phyloP scores from a whole-genome alignment of 2,113 vertebrate genomes.

The Columba livia region DNA sequence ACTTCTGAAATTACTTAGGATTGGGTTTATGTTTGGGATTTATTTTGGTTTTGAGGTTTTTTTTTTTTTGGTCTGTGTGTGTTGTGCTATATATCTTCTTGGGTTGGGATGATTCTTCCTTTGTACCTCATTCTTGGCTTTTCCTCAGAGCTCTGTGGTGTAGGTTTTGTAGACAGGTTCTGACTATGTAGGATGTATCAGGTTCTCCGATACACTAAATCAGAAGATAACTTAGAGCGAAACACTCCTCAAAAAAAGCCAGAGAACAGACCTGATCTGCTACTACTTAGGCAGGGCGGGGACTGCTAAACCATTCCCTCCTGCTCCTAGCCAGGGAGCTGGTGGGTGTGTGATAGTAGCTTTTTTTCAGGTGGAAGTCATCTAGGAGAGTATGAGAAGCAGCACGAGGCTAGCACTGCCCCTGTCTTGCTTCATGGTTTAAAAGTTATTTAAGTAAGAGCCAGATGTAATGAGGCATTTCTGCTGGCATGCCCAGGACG shows the following conservation, averaged over 20 bases:
- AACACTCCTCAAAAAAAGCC: neutral
- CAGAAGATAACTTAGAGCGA: neutral
- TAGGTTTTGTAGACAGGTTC: neutral
- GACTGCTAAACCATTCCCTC: neutral
- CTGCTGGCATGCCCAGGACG: neutral
- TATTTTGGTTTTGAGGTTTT: neutral
- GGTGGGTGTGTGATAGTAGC: neutral
- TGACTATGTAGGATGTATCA: neutral
- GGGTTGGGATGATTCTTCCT: neutral
- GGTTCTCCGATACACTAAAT: neutral
- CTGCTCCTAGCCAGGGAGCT: neutral
- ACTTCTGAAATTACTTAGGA: neutral
- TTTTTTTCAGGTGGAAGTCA: neutral
- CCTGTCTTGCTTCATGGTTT: neutral
- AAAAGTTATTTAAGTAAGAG: neutral
- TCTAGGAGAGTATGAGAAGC: neutral
- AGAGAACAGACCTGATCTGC: neutral
- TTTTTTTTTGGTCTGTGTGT: conserved; percentile 15
- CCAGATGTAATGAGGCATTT: neutral
- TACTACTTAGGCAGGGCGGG: neutral
- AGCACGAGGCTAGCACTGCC: neutral
- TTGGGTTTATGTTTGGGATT: neutral
- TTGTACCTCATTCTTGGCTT: neutral
- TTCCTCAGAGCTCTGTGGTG: neutral
- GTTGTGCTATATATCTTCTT: conserved; percentile 31